Percentiles rank a stretch among this genome's conserved stretches.
phyloP scores from a whole-genome alignment of 1,140 invertebrate genomes.

The Aphis craccivora region DNA sequence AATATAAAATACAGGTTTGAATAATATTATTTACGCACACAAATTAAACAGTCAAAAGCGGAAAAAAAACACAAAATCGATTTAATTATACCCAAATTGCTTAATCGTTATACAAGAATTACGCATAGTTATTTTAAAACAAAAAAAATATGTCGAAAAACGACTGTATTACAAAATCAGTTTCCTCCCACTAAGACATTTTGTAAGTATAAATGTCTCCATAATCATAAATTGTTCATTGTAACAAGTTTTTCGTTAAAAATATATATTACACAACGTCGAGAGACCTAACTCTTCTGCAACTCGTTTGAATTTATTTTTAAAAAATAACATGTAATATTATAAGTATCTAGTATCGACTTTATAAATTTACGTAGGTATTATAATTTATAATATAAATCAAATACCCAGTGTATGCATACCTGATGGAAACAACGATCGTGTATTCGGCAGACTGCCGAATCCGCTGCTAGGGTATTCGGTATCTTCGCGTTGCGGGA shows the following conservation, averaged over 20 bases:
- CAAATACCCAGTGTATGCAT: not conserved
- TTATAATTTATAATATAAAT: not conserved
- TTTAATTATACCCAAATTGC: not conserved
- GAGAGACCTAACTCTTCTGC: not conserved
- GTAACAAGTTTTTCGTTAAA: not conserved
- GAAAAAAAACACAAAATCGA: not conserved
- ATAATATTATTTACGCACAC: not conserved
- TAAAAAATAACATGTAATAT: not conserved
- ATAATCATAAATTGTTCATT: not conserved
- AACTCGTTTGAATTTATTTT: not conserved
- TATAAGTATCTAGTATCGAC: not conserved
- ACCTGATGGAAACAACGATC: constrained; percentile 69
- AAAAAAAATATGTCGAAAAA: not conserved
- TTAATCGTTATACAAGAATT: not conserved
- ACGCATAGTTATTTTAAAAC: not conserved
- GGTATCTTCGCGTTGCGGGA: constrained; percentile 69
- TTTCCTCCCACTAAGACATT: not conserved
- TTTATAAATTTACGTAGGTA: not conserved
- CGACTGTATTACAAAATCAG: not conserved
- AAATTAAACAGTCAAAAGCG: not conserved
- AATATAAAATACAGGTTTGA: not conserved
- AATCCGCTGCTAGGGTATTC: constrained; percentile 82
- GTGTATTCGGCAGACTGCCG: constrained; percentile 81
- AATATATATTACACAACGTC: not conserved
- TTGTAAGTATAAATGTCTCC: not conserved